Base-by-base conservation (phyloP, 2,113 vertebrate species). In the Pyxicephalus adspersus region DNA sequence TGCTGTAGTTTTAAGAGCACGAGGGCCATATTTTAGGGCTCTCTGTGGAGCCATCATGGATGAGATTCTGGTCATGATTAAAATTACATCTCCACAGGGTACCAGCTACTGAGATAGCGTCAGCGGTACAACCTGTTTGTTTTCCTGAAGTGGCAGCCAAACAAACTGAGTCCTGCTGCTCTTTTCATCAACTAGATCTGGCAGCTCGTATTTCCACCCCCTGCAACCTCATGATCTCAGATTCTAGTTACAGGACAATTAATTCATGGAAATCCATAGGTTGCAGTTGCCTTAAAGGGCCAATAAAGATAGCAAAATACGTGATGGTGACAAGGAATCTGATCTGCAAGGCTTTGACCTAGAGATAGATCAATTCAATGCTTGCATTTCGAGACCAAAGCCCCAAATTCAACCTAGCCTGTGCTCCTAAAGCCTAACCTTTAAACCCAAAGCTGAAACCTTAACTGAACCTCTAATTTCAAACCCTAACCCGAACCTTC, bases 101-200 rank as follows among this genome's bases (percentile, higher is more conserved):
- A 25, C 67, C 34, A 23, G 68, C 68, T 50, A 72, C 28, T 29
- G 51, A 34, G 52, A 73, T 58, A 73, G 34, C 28, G 19, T 55
- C 5, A 31, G 13, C 67, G 13, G 54, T 23, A 73, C 52, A 31
- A 20, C 5, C 51, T 22, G 45, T 51, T 57, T 31, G 70, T 23
- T 57, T 73, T n/a, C 29, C 50, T 23, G 26, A 28, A 0, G 11
- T 45, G 52, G 26, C n/a, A 54, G 52, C 26, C 70, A 23, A 45
- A 45, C 38, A 45, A 45, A 28, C 4, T 7, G 68, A 29, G 3
- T 23, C 68, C 68, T 72, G 68, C 51, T 50, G 68, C 50, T 72
- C 68, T 72, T 72, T 70, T 72, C 52, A 72, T 72, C 50, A 72
- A 73, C 31, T 34, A 26, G 58, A 72, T 73, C 70, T 73, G 67